Conservation (phyloP, 2,113 vertebrate genomes). For the Dunckerocampus dactyliophorus region DNA sequence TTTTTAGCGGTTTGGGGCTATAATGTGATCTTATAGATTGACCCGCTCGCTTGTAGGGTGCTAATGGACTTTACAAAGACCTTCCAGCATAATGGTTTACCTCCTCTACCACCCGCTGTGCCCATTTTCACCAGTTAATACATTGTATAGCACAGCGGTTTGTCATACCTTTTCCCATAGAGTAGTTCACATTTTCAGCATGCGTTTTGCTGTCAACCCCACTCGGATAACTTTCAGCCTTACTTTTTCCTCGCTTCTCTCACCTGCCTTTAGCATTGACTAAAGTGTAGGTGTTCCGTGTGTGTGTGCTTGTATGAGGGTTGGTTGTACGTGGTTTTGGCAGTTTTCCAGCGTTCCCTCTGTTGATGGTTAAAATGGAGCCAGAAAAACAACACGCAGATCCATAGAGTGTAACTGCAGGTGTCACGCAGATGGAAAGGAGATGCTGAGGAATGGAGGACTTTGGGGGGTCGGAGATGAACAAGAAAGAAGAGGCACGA, state of each 20-base stretch:
- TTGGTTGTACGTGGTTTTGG: background rate
- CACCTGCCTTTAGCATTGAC: conserved; percentile 1
- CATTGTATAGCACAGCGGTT: background rate
- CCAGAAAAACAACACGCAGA: conserved; percentile 11
- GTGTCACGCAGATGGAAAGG: conserved; percentile 58
- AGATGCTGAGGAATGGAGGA: conserved; percentile 43
- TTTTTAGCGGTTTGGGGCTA: conserved; percentile 44
- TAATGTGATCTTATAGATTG: conserved; percentile 39
- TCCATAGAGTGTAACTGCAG: conserved; percentile 13
- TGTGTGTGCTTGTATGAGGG: background rate
- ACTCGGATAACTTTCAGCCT: background rate
- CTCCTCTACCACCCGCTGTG: background rate
- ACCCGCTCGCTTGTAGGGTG: conserved; percentile 23
- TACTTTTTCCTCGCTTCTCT: conserved; percentile 8
- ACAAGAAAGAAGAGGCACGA: conserved; percentile 33
- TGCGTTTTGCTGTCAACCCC: background rate
- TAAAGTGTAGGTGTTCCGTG: background rate
- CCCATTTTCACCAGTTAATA: background rate
- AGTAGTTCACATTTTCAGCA: conserved; percentile 4
- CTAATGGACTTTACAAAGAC: conserved; percentile 37
- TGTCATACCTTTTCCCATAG: conserved; percentile 1
- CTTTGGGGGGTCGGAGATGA: conserved; percentile 19
- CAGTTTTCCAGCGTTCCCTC: background rate
- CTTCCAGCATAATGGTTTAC: conserved; percentile 2
- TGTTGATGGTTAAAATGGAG: conserved; percentile 19